Evolutionary conservation across 2,888 invertebrate genomes (phyloP).

Genomic region (Oeneis ivallda): DNA sequence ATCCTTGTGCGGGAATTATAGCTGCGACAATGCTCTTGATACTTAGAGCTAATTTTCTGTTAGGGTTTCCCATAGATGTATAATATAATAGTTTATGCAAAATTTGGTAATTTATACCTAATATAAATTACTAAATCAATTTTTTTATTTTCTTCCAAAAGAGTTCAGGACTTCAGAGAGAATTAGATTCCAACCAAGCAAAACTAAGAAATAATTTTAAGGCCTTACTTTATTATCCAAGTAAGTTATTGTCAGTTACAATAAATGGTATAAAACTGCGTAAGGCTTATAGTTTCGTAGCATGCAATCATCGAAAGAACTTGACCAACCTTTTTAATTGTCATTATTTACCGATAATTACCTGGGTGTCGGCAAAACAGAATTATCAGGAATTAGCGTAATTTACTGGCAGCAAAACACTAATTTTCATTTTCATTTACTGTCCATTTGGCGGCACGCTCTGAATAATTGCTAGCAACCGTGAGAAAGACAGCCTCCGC

Average conservation of each 20-base stretch:
- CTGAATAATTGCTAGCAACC: conserved; percentile 44
- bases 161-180: too few relatives aligned
- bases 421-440: conserved; percentile 27
- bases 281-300: not conserved
- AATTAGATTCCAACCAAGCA: too few relatives aligned
- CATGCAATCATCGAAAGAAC: conserved; percentile 8
- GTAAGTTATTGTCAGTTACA: not conserved
- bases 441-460: conserved; percentile 39
- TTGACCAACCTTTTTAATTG: conserved; percentile 32
- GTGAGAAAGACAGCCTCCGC: conserved; percentile 60
- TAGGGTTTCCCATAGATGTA: conserved; percentile 36
- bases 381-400: conserved; percentile 26
- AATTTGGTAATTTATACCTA: too few relatives aligned
- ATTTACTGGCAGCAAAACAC: conserved; percentile 30
- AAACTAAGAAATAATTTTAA: too few relatives aligned
- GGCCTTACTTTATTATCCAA: too few relatives aligned
- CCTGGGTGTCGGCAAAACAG: conserved; percentile 25
- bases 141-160: too few relatives aligned
- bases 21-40: conserved; percentile 55
- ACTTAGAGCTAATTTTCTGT: conserved; percentile 43
- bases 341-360: conserved; percentile 22
- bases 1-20: conserved; percentile 71
- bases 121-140: too few relatives aligned
- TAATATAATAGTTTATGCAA: too few relatives aligned
- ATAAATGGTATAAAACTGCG: not conserved